Evolutionary conservation across 2,888 invertebrate genomes (phyloP), one percentile per base, ranked within the genome.

Genomic region (Drosophila nr. medialis): DNA sequence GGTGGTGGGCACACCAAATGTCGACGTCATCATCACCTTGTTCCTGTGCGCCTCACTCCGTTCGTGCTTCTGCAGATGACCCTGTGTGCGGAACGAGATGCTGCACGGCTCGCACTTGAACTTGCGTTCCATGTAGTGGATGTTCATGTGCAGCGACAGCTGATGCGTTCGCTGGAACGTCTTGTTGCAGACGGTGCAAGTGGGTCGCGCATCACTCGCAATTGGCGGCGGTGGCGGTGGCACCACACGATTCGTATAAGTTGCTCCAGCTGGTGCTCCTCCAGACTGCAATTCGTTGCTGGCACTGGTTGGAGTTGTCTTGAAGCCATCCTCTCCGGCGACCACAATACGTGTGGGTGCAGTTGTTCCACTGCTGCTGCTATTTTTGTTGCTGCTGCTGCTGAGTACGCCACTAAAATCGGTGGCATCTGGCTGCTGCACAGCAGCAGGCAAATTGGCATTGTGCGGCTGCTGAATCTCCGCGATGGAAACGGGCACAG

Each of bases 41-140:
- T 97, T 98, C 87, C 97, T 96, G 94, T 99, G 98, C 77, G 97
- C 96, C 89, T 97, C 97, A 63, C 98, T 98, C 68, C 98, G 95
- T 92, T 98, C 97, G 92, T 99, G 99, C 93, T 98, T 98, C 91
- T 98, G 97, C 65, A 99, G 94, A 92, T 98, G 98, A 2, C 98
- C 98, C 93, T 97, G 95, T 48, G 98, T 96, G 89, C 97, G 94
- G 92, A 99, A 99, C 85, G 98, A 97, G 32, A 98, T 96, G 42
- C 96, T 96, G 93, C 99, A 99, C 4, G 97, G 96, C 86, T 98
- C 97, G 93, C 99, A 99, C 80, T 97, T 95, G 92, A 96, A 98
- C 60, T 97, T 98, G 74, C 98, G 94, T 92, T 98, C 98, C 94
- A 99, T 96, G 90, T 98, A 98, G 93, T 99, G 99, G 81, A 98